Evolutionary conservation across 2,113 vertebrate genomes (phyloP).

Genomic region (Odontesthes bonariensis): DNA sequence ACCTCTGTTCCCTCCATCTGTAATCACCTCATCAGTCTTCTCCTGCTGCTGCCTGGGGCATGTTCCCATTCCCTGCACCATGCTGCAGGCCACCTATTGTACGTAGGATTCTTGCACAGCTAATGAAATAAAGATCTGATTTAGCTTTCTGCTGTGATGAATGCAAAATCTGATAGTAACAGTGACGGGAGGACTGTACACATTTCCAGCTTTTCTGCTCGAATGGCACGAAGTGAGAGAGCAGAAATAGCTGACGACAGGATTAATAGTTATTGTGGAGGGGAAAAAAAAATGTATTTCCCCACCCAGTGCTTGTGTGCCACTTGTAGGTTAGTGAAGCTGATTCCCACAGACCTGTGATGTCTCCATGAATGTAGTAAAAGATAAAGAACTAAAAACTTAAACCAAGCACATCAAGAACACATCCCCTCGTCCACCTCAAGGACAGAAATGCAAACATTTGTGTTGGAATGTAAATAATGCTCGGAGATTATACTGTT

Average conservation of each 20-base stretch:
- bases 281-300: neutral
- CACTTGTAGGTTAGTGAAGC: neutral
- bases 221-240: neutral
- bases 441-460: conserved; percentile 44
- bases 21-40: conserved; percentile 66
- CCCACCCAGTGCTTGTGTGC: neutral
- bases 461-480: conserved; percentile 54
- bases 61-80: conserved; percentile 14
- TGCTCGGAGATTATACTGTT: conserved; percentile 32
- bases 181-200: neutral
- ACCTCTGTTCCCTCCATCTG: conserved; percentile 52
- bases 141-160: conserved; percentile 12
- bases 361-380: conserved; percentile 24
- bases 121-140: conserved; percentile 5
- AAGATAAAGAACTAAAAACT: conserved; percentile 32
- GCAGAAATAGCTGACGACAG: neutral
- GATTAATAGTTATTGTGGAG: neutral
- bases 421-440: neutral
- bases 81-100: conserved; percentile 19
- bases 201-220: neutral
- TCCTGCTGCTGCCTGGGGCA: conserved; percentile 30
- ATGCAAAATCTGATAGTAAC: neutral
- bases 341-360: conserved; percentile 27
- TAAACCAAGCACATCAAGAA: neutral
- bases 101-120: conserved; percentile 11